Evolutionary conservation across 2,797 vertebrate species (phyloP), one percentile per base, ranked within the genome.

Genomic region (Dallia pectoralis): DNA sequence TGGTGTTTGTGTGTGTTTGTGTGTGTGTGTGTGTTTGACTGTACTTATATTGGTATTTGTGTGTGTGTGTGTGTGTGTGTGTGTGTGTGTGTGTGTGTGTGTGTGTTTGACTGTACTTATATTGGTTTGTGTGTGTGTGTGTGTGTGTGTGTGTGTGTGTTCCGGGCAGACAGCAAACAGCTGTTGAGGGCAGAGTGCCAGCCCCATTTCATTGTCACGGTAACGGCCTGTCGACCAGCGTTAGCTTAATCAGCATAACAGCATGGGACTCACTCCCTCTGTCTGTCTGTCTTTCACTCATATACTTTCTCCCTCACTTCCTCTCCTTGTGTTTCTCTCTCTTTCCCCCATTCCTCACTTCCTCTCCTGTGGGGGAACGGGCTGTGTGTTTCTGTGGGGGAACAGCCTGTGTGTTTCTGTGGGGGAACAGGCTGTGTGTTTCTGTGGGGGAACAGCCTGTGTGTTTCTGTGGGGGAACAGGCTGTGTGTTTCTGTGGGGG

Each of bases 161-260:
- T 72, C 76, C 67, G 71, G 75, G 81, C 48, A 80, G 84, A 87
- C 85, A 81, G 78, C 77, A 84, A 84, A 74, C 87, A 87, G 87
- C 89, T 89, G 85, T 88, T 87, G 82, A 86, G 77, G 85, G 86
- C 88, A 85, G 73, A 79, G 79, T 4, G 84, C 89, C 88, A 90
- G 83, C 76, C 74, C 71, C 75, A 81, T 88, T 85, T 86, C 83
- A 87, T 90, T 90, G 89, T 92, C 83, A 81, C 67, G 3, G 75
- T 87, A 89, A 90, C 85, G 84, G 72, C 77, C 80, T 85, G 79
- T 84, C 71, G 49, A 36, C 48, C 32, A 36, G 25, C 69, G 82
- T 83, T 87, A 88, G 88, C 87, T 72, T 77, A 78, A 86, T 89
- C 86, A 87, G 78, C 87, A 90, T 85, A 85, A 87, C 80, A 27